phyloP scores from a whole-genome alignment of 2,888 invertebrate genomes.

The Stramonita haemastoma region DNA sequence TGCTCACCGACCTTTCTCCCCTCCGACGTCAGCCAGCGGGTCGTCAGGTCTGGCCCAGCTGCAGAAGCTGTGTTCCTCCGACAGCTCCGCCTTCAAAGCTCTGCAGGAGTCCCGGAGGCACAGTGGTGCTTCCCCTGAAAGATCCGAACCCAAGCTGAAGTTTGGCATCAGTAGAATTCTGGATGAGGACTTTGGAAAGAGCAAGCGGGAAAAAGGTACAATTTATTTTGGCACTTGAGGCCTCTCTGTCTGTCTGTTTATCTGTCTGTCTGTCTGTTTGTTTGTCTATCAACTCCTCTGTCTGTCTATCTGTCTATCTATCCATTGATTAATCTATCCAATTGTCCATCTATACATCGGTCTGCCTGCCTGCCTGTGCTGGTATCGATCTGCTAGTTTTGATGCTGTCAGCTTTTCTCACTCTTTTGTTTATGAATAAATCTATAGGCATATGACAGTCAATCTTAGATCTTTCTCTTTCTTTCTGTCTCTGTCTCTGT shows the following conservation, averaged over 20 bases:
- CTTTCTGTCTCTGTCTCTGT: neutral
- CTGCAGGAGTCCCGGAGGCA: constrained; percentile 33
- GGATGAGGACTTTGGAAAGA: constrained; percentile 51
- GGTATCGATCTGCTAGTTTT: neutral
- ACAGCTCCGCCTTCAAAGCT: constrained; percentile 54
- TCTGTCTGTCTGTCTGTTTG: constrained; percentile 9
- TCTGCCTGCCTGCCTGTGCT: neutral
- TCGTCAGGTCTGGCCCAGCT: constrained; percentile 66
- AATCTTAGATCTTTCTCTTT: neutral
- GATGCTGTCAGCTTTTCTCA: neutral
- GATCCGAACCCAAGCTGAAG: constrained; percentile 44
- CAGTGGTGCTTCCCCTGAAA: constrained; percentile 10
- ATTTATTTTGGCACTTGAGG: neutral
- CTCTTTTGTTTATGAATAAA: neutral
- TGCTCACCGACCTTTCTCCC: constrained; percentile 22
- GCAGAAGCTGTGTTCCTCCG: constrained; percentile 65
- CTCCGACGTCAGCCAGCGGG: constrained; percentile 39
- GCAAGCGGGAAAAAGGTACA: constrained; percentile 46
- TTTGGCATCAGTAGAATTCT: constrained; percentile 51
- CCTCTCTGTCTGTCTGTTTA: constrained; percentile 14
- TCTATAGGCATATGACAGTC: neutral
- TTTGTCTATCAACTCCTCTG: neutral
- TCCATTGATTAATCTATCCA: neutral
- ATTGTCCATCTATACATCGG: neutral
- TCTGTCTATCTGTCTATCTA: neutral